A percentile compares a stretch with the other conserved stretches of the same genome.
Conservation (phyloP, 2,113 vertebrate species). For the Mungos mungo region DNA sequence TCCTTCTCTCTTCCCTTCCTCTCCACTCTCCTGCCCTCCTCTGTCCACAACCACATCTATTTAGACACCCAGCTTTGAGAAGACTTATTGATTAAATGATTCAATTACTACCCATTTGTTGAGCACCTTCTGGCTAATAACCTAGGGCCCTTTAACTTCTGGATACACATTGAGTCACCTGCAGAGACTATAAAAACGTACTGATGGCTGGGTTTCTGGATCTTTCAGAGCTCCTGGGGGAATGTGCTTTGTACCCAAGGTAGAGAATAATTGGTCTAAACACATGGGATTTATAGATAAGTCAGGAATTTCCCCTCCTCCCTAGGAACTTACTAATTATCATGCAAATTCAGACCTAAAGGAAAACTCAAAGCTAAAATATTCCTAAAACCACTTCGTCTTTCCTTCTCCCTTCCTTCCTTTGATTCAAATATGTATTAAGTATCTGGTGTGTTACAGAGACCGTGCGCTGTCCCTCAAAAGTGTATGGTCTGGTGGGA, state of each 20-base stretch:
- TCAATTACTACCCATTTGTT: background rate
- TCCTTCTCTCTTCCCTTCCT: background rate
- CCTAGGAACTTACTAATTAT: background rate
- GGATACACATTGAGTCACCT: background rate
- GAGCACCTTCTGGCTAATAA: background rate
- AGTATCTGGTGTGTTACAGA: background rate
- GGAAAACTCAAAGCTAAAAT: background rate
- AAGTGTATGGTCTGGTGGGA: background rate
- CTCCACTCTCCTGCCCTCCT: background rate
- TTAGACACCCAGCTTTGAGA: background rate
- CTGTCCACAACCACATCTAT: background rate
- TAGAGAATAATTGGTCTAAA: background rate
- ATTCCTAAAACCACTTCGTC: background rate
- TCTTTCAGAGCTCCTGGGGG: background rate
- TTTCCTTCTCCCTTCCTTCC: background rate
- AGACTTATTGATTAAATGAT: background rate
- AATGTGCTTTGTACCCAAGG: background rate
- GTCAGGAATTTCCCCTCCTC: background rate
- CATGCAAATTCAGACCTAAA: background rate
- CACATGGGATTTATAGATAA: background rate
- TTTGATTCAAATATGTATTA: background rate
- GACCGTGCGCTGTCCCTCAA: too few relatives aligned
- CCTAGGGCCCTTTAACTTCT: background rate
- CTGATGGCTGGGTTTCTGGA: background rate
- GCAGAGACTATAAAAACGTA: background rate